These are phyloP conservation scores for Ochotona curzoniae DNA, from an alignment of 2,113 vertebrate genomes.

Conservation along the genomic window DNA sequence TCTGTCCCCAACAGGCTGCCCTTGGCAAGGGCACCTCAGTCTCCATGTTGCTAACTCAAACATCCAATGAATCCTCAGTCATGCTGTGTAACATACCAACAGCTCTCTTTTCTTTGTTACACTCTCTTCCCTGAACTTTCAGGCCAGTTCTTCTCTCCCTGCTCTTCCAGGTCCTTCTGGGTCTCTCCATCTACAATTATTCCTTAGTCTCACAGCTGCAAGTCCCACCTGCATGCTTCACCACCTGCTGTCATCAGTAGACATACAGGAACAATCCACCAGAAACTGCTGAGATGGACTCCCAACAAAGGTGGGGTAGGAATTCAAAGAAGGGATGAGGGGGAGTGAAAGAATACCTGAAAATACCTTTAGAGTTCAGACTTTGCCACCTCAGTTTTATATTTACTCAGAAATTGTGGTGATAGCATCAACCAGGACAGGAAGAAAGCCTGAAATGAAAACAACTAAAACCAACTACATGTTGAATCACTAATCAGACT, in stretches of 20 bases:
- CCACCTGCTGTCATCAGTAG: conserved; percentile 6
- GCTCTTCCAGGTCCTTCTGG: background rate
- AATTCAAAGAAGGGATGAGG: background rate
- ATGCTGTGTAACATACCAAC: background rate
- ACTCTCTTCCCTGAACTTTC: background rate
- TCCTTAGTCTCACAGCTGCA: background rate
- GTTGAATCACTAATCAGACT: background rate
- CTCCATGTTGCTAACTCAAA: background rate
- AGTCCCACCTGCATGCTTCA: background rate
- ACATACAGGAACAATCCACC: background rate
- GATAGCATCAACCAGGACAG: conserved; percentile 23
- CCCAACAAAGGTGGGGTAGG: background rate
- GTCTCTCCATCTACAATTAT: background rate
- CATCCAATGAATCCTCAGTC: background rate
- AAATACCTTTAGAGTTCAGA: conserved; percentile 6
- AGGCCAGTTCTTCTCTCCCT: background rate
- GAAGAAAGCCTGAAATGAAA: background rate
- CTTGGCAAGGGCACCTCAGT: background rate
- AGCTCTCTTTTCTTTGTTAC: background rate
- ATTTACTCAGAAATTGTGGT: background rate
- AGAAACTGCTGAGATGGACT: background rate
- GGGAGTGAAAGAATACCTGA: background rate
- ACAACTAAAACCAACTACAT: conserved; percentile 14
- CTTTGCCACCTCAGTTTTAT: background rate
- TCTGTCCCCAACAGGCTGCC: background rate